phyloP scores from a whole-genome alignment of 2,797 vertebrate genomes.

The Falco peregrinus region DNA sequence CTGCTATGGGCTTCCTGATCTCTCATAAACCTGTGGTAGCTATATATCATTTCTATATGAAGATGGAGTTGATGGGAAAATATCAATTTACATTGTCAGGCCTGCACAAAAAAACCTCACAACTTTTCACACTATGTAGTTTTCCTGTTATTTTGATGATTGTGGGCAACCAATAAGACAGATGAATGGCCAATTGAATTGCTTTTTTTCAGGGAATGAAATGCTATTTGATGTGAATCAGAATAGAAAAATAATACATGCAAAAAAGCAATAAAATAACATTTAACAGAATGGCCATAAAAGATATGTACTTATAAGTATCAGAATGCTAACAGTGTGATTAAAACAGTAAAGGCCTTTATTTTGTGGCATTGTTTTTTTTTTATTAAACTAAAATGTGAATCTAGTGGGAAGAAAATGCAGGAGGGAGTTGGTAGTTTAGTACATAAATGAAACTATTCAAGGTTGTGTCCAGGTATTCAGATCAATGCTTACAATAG shows the following conservation, averaged over 20 bases:
- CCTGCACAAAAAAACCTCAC: background rate
- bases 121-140: background rate
- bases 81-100: background rate
- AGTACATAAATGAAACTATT: constrained; percentile 1
- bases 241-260: background rate
- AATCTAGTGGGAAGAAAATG: background rate
- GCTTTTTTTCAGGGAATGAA: background rate
- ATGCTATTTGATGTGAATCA: background rate
- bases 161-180: background rate
- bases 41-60: background rate
- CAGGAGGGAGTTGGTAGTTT: background rate
- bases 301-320: background rate
- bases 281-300: background rate
- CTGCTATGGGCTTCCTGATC: background rate
- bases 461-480: constrained; percentile 47
- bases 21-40: background rate
- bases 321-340: background rate
- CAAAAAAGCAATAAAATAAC: background rate
- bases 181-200: background rate
- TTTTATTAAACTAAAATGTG: background rate
- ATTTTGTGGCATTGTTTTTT: background rate
- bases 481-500: constrained; percentile 6
- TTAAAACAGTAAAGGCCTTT: background rate
- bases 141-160: background rate
- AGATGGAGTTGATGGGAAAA: background rate